A percentile compares a stretch with the other conserved stretches of the same genome.
Evolutionary conservation across 2,113 vertebrate genomes (phyloP).

Genomic region (Gila orcuttii): DNA sequence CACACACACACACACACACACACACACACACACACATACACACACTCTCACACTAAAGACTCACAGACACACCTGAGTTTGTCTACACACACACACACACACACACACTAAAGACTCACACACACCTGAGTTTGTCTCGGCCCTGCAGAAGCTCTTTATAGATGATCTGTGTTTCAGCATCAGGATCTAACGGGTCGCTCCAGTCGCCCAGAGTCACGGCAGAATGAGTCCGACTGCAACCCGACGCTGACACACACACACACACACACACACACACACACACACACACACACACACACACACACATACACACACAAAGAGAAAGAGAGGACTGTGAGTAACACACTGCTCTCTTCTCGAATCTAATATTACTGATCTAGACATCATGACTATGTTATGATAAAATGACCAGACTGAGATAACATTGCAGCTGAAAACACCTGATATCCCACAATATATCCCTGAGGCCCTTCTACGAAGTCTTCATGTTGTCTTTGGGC

Average conservation of each 20-base stretch:
- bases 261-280: not conserved
- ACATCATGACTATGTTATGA: too few species aligned
- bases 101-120: not conserved
- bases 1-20: too few species aligned
- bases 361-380: not conserved
- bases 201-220: slow-evolving; percentile 86
- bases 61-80: too few species aligned
- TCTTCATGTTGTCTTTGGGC: too few species aligned
- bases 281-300: too few species aligned
- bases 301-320: not conserved
- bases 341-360: not conserved
- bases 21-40: too few species aligned
- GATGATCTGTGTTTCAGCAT: slow-evolving; percentile 84
- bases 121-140: slow-evolving; percentile 79
- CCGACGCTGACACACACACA: slow-evolving; percentile 69
- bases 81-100: too few species aligned
- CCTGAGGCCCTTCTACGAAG: too few species aligned
- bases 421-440: too few species aligned
- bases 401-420: too few species aligned
- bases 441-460: too few species aligned
- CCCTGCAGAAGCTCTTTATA: slow-evolving; percentile 84
- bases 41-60: too few species aligned
- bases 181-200: slow-evolving; percentile 86
- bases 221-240: slow-evolving; percentile 89
- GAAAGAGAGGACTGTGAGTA: not conserved